phyloP scores from a whole-genome alignment of 2,113 vertebrate species.

The Pterocles gutturalis region DNA sequence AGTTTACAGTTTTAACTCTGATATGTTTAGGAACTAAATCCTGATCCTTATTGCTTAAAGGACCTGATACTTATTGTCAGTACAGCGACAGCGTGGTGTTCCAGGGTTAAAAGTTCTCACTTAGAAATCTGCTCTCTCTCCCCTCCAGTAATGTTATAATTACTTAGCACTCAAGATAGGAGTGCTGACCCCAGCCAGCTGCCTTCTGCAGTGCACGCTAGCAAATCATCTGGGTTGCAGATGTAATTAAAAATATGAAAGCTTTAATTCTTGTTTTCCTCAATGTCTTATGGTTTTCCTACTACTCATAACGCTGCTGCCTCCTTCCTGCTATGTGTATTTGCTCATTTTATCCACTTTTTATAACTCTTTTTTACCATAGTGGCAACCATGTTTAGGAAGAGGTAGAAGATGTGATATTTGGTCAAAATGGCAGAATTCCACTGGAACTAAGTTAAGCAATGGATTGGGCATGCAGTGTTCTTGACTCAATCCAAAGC shows the following conservation, averaged over 20 bases:
- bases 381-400: not conserved
- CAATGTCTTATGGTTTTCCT: not conserved
- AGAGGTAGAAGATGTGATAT: not conserved
- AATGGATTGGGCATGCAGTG: too few relatives aligned
- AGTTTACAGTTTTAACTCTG: not conserved
- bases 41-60: not conserved
- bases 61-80: not conserved
- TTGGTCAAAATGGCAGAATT: not conserved
- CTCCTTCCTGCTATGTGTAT: not conserved
- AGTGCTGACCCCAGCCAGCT: not conserved
- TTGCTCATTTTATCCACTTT: not conserved
- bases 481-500: not conserved
- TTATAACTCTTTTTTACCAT: not conserved
- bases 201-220: not conserved
- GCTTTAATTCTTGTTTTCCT: not conserved
- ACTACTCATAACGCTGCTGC: not conserved
- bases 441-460: not conserved
- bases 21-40: not conserved
- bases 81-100: fast-evolving
- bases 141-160: not conserved
- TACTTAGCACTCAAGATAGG: not conserved
- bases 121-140: not conserved
- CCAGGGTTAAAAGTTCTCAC: not conserved
- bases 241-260: not conserved
- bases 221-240: not conserved